Percentiles rank a stretch among this genome's conserved stretches.
These are phyloP conservation scores for Pocillopora verrucosa DNA, from an alignment of 64 coral and sea anemone genomes.

Conservation along the genomic window DNA sequence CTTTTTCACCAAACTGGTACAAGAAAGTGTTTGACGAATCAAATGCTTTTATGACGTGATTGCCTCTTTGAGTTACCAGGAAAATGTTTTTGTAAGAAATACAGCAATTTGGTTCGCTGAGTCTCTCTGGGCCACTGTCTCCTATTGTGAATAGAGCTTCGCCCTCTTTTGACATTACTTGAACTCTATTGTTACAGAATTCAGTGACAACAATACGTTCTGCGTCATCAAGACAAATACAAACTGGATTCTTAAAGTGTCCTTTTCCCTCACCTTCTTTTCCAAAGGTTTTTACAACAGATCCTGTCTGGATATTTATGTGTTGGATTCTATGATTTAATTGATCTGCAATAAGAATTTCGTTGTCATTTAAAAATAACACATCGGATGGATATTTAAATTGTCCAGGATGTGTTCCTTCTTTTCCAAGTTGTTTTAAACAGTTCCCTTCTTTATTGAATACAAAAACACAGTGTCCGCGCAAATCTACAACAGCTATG, in stretches of 20 bases:
- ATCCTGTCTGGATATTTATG: background rate
- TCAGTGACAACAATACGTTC: conserved; percentile 25
- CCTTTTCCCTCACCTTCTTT: no score
- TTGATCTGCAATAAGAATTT: background rate
- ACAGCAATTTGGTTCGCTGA: background rate
- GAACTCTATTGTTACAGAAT: background rate
- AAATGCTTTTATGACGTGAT: conserved; percentile 39
- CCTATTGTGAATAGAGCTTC: conserved; percentile 31
- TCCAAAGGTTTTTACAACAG: no score
- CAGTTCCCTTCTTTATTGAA: background rate
- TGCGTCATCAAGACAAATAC: background rate
- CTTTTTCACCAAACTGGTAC: conserved; percentile 23
- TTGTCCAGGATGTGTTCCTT: background rate
- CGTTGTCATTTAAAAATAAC: background rate
- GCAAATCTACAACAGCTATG: background rate
- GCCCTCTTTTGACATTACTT: conserved; percentile 15
- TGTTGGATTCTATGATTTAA: conserved; percentile 20
- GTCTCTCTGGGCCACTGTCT: conserved; percentile 27
- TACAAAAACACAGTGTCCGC: background rate
- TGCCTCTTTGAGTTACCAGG: background rate
- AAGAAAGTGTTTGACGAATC: conserved; percentile 6
- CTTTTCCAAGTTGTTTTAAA: background rate
- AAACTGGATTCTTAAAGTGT: no score
- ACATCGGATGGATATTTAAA: background rate
- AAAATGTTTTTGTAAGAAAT: conserved; percentile 24